Base-by-base conservation (phyloP, 2,888 invertebrate species). In the Macrosoma leucophasiata region DNA sequence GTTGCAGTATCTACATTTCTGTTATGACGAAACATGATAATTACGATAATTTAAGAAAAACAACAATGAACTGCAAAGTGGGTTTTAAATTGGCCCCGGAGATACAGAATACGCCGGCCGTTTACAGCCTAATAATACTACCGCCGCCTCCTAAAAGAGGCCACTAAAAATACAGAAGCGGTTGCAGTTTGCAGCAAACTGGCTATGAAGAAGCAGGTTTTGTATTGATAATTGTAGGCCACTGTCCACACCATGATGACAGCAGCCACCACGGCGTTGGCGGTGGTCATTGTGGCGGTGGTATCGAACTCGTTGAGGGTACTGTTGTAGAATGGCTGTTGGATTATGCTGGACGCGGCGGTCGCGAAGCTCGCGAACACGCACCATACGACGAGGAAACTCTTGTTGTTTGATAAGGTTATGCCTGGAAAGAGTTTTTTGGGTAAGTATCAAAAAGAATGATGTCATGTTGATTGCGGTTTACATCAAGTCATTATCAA, bases 291-390 rank as follows among this genome's bases (percentile, higher is more conserved):
- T 1, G 84, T 82, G 3, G 82, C 84, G 0, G 81, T 82, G 0
- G 74, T 71, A 33, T 82, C 77, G 54, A 84, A 82, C 9, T 84
- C 82, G 51, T 79, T 79, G 3, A 81, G 50, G 0, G 77, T 73
- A 28, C 69, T 72, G 43, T 74, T 76, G 62, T 75, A 79, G 0
- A 82, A 43, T 0, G 84, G 82, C 27, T 79, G 81, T 13, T 74
- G 77, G 2, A 82, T 62, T 2, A 84, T 70, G 42, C 63, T 63
- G 11, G 72, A 59, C 0, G 78, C 73, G 0, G 77, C 76, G 1
- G 76, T 72, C 0, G 84, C 58, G 43, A 78, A 71, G 34, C 76
- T 75, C 7, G 79, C 72, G 14, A 78, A 60, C 66, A 79, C 74
- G 41, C 82, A 78, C 76, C 78, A 81, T 1, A 82, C 62, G 0